Conservation (phyloP, 2,797 vertebrate species). For the Mormyrus proboscirostris region DNA sequence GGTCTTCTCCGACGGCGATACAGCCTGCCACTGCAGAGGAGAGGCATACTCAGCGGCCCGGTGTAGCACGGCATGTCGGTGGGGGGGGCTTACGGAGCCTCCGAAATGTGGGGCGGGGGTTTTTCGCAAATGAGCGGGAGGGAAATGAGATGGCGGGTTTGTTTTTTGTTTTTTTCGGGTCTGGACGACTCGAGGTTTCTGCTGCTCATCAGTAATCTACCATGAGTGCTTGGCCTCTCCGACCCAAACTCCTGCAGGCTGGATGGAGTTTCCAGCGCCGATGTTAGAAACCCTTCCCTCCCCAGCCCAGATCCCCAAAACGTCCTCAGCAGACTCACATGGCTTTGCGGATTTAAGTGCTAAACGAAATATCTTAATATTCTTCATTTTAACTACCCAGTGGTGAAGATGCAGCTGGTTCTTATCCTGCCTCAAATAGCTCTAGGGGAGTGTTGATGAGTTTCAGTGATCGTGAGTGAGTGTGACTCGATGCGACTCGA, state of each 20-base stretch:
- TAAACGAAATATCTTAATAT: background rate
- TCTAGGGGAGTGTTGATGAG: background rate
- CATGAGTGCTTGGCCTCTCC: background rate
- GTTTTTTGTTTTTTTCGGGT: background rate
- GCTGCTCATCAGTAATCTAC: background rate
- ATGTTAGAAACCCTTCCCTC: background rate
- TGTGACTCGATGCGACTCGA: background rate
- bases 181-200: background rate
- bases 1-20: slow-evolving; percentile 75
- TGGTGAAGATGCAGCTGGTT: background rate
- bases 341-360: background rate
- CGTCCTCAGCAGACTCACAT: background rate
- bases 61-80: background rate
- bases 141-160: background rate
- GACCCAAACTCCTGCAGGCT: background rate
- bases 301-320: background rate
- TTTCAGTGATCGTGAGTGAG: background rate
- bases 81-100: background rate
- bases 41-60: slow-evolving; percentile 63
- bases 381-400: background rate
- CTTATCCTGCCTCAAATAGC: background rate
- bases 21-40: slow-evolving; percentile 74
- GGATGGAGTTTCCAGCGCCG: background rate
- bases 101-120: no score
- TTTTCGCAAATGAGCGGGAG: background rate